phyloP scores from a whole-genome alignment of 2,888 invertebrate genomes.

The Lasioglossum vierecki region DNA sequence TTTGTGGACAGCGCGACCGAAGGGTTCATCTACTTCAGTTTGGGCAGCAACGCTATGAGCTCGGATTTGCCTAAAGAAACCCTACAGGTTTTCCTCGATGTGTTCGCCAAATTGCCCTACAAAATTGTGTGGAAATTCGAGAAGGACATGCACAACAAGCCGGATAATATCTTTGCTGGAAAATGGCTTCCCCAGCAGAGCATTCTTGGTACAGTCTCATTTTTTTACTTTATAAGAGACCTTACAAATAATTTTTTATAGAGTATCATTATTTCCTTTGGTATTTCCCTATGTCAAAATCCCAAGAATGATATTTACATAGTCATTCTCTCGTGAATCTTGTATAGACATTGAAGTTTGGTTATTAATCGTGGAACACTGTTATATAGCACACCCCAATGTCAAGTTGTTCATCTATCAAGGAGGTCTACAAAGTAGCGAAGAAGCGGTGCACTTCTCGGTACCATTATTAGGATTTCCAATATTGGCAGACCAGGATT shows the following conservation, averaged over 20 bases:
- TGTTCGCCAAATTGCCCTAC: conserved; percentile 67
- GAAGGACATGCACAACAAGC: conserved; percentile 38
- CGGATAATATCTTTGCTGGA: conserved; percentile 59
- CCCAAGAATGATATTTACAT: neutral
- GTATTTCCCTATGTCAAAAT: neutral
- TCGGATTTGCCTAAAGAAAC: conserved; percentile 44
- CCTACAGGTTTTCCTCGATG: conserved; percentile 57
- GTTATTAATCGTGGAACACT: neutral
- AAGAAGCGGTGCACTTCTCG: conserved; percentile 69
- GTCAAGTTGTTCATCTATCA: conserved; percentile 75
- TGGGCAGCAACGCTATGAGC: conserved; percentile 67
- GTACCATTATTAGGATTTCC: conserved; percentile 74
- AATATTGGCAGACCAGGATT: conserved; percentile 68
- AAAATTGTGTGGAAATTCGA: conserved; percentile 74
- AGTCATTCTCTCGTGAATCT: neutral
- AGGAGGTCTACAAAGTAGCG: conserved; percentile 74
- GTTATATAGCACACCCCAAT: conserved; percentile 69
- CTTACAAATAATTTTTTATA: neutral
- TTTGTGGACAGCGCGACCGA: conserved; percentile 65
- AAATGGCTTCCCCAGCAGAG: conserved; percentile 71
- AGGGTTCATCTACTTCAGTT: conserved; percentile 73
- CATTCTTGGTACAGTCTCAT: conserved; percentile 63
- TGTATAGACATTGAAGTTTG: neutral
- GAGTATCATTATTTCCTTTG: neutral
- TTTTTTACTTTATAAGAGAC: neutral